Evolutionary conservation across 1,140 invertebrate species (phyloP).

Genomic region (Carposina sasakii): DNA sequence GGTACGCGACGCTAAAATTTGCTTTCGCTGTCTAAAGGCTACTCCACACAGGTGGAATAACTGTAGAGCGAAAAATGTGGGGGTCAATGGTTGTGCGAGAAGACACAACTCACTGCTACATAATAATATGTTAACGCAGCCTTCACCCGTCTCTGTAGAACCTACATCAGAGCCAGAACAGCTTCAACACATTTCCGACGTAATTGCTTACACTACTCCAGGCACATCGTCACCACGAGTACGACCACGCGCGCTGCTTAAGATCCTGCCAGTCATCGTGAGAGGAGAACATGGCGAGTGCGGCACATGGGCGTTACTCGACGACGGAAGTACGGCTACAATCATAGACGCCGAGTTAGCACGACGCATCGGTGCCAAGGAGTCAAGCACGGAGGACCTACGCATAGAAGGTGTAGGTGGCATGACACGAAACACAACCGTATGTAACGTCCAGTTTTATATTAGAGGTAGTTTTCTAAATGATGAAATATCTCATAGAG

Average conservation of each 20-base stretch:
- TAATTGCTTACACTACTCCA: too few relatives aligned
- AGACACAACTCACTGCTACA: too few relatives aligned
- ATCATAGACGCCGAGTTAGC: background rate
- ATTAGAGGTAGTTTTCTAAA: conserved; percentile 12
- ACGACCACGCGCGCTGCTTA: background rate
- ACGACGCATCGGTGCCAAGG: background rate
- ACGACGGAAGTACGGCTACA: conserved; percentile 9
- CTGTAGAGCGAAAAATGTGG: too few relatives aligned
- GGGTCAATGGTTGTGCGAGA: too few relatives aligned
- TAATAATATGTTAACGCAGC: too few relatives aligned
- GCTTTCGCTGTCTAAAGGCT: too few relatives aligned
- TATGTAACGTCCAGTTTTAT: conserved; percentile 11
- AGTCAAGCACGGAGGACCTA: background rate
- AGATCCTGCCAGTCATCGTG: conserved; percentile 3
- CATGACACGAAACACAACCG: background rate
- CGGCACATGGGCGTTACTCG: conserved; percentile 1
- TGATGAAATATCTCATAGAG: conserved; percentile 7
- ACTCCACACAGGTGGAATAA: too few relatives aligned
- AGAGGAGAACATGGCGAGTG: background rate
- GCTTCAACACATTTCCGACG: too few relatives aligned
- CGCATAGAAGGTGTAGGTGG: conserved; percentile 9
- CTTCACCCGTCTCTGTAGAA: too few relatives aligned
- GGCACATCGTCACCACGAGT: too few relatives aligned
- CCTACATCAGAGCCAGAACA: too few relatives aligned
- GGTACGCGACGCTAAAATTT: too few relatives aligned